Conservation (phyloP, 2,797 vertebrate species). For the Novumbra hubbsi region DNA sequence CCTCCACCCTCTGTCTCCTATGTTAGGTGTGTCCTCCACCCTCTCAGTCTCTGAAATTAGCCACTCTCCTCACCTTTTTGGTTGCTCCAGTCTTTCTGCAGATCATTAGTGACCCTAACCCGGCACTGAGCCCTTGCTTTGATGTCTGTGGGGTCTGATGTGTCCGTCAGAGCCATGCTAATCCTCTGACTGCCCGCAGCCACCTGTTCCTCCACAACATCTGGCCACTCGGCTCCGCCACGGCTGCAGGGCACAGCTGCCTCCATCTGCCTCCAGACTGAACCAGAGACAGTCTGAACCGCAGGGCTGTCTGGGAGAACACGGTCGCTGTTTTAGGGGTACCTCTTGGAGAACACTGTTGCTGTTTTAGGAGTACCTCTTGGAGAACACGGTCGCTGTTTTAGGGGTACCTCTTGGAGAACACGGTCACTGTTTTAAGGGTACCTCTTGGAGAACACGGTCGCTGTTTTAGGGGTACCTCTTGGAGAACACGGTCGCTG, state of each 20-base stretch:
- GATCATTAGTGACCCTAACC: slow-evolving; percentile 72
- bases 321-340: slow-evolving; percentile 60
- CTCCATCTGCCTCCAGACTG: slow-evolving; percentile 51
- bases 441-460: slow-evolving; percentile 37
- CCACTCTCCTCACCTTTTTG: background rate
- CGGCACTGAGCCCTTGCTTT: slow-evolving; percentile 57
- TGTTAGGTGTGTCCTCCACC: background rate
- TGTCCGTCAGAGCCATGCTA: slow-evolving; percentile 77
- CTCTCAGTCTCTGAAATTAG: background rate
- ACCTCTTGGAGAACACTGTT: slow-evolving; percentile 32
- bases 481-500: slow-evolving; percentile 30
- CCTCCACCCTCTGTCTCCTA: too few relatives aligned
- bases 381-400: slow-evolving; percentile 57
- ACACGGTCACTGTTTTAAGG: too few relatives aligned
- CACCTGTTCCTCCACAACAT: slow-evolving; percentile 76
- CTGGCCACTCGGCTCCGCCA: slow-evolving; percentile 69
- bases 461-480: slow-evolving; percentile 59
- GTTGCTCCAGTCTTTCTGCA: slow-evolving; percentile 51
- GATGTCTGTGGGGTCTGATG: slow-evolving; percentile 72
- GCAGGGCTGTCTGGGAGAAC: slow-evolving; percentile 55
- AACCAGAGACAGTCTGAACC: slow-evolving; percentile 36
- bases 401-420: slow-evolving; percentile 52
- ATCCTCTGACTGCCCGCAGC: slow-evolving; percentile 72
- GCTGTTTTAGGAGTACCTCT: background rate
- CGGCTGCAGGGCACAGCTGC: slow-evolving; percentile 60